Conservation (phyloP, 2,888 invertebrate genomes). For the Dynastes tityus region DNA sequence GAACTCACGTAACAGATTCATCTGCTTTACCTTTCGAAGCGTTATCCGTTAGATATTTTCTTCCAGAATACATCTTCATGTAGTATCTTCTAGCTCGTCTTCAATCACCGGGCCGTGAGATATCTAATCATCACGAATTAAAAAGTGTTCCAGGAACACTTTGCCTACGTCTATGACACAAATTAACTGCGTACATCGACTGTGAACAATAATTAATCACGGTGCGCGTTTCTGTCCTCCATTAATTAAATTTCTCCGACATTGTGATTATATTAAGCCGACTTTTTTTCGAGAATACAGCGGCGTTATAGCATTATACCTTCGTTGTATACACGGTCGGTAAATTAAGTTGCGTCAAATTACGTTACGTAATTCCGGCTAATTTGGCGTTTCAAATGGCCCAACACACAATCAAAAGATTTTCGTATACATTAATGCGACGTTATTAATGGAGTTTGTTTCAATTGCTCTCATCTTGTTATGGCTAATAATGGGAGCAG, state of each 20-base stretch:
- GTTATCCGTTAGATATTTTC: too few species aligned
- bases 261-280: slow-evolving; percentile 24
- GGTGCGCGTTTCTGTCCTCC: neutral
- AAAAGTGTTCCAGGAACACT: neutral
- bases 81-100: neutral
- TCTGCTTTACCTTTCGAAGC: too few species aligned
- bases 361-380: slow-evolving; percentile 23
- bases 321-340: neutral
- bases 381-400: slow-evolving; percentile 19
- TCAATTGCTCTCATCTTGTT: neutral
- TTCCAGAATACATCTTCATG: too few species aligned
- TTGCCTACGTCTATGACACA: slow-evolving; percentile 8
- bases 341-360: slow-evolving; percentile 19
- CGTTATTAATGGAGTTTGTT: neutral
- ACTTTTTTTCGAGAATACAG: neutral
- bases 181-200: slow-evolving; percentile 7
- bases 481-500: slow-evolving; percentile 1
- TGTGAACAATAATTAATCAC: slow-evolving; percentile 32
- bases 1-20: too few species aligned
- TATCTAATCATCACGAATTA: slow-evolving; percentile 6
- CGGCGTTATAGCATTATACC: neutral
- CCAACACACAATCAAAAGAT: slow-evolving; percentile 8
- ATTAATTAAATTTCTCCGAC: slow-evolving; percentile 31
- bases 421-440: neutral
- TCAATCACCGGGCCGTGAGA: neutral